Conservation (phyloP, 2,797 vertebrate species). For the Numenius phaeopus region DNA sequence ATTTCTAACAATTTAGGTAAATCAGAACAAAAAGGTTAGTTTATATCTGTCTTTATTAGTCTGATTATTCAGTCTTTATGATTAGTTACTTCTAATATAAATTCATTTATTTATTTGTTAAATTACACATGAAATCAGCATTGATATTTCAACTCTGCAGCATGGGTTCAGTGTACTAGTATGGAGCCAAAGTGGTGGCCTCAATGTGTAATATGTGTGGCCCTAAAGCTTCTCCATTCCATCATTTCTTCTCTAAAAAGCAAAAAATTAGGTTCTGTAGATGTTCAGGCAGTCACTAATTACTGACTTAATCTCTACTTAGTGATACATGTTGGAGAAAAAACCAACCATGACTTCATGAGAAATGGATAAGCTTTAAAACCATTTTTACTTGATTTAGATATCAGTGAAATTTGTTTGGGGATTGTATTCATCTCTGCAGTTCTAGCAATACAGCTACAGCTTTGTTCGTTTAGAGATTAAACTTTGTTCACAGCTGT, state of each 20-base stretch:
- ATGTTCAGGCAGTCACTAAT: background rate
- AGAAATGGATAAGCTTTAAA: background rate
- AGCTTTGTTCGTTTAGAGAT: conserved; percentile 47
- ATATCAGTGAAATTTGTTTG: background rate
- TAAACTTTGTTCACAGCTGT: conserved; percentile 50
- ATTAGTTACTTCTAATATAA: background rate
- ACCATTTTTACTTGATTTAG: background rate
- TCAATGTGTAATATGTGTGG: accelerated
- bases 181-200: background rate
- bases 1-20: background rate
- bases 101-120: background rate
- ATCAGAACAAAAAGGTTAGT: background rate
- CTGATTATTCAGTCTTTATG: background rate
- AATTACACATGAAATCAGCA: background rate
- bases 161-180: background rate
- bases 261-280: background rate
- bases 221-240: background rate
- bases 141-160: background rate
- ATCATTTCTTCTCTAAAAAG: background rate
- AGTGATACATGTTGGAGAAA: background rate
- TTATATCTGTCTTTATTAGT: background rate
- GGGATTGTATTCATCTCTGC: background rate
- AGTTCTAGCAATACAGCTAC: conserved; percentile 23
- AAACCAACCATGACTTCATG: background rate
- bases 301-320: background rate